A percentile compares a stretch with the other conserved stretches of the same genome.
phyloP scores from a whole-genome alignment of 1,140 invertebrate genomes.

The Hormaphis cornu region DNA sequence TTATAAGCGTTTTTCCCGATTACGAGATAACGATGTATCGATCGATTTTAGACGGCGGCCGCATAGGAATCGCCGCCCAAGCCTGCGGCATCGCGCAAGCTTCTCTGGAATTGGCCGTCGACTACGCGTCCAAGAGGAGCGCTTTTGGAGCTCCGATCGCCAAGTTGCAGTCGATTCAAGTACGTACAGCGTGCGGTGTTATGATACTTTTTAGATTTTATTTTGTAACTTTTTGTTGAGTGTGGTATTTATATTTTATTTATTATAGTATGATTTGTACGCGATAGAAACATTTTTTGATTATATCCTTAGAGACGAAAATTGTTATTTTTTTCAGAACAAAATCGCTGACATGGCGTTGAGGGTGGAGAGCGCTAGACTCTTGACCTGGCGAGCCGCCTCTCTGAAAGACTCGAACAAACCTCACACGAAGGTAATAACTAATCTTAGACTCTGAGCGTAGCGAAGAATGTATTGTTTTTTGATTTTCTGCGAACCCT shows the following conservation, averaged over 20 bases:
- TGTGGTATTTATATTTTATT: not conserved
- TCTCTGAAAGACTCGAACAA: constrained; percentile 75
- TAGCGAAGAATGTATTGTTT: too few relatives aligned
- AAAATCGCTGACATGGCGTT: constrained; percentile 90
- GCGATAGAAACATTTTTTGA: not conserved
- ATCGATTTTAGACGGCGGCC: constrained; percentile 48
- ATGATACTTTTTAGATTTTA: too few relatives aligned
- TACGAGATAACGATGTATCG: too few relatives aligned
- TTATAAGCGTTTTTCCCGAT: too few relatives aligned
- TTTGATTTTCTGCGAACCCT: too few relatives aligned
- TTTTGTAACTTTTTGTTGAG: not conserved
- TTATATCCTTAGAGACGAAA: too few relatives aligned
- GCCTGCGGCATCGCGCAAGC: constrained; percentile 87
- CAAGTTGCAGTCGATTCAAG: constrained; percentile 78
- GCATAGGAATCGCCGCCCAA: constrained; percentile 84
- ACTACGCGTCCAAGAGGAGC: constrained; percentile 79
- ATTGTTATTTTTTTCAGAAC: constrained; percentile 43
- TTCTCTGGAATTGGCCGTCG: constrained; percentile 82
- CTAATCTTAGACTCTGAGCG: too few relatives aligned
- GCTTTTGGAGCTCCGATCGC: constrained; percentile 80
- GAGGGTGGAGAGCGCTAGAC: constrained; percentile 66
- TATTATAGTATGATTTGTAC: not conserved
- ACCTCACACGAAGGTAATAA: constrained; percentile 65
- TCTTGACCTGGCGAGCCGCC: constrained; percentile 88
- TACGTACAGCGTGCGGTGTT: constrained; percentile 18